A percentile compares a stretch with the other conserved stretches of the same genome.
phyloP scores from a whole-genome alignment of 2,113 vertebrate species.

The Lepidothrix coronata region DNA sequence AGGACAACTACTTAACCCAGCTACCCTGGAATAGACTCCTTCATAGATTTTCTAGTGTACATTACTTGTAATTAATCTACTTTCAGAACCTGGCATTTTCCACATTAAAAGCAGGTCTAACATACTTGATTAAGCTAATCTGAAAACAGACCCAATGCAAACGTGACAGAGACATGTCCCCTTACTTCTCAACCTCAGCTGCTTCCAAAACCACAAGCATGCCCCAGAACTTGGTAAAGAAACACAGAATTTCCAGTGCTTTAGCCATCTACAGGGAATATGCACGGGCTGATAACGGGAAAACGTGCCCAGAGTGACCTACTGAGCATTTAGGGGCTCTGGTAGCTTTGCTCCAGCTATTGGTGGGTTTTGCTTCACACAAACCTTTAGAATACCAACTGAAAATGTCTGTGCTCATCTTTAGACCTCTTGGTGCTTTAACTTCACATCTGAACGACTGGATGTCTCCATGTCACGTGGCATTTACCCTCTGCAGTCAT shows the following conservation, averaged over 20 bases:
- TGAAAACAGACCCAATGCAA: not conserved
- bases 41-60: not conserved
- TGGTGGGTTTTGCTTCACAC: not conserved
- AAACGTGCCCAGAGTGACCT: not conserved
- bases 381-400: not conserved
- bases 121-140: not conserved
- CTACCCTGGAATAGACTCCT: not conserved
- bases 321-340: not conserved
- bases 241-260: not conserved
- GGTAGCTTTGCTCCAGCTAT: not conserved
- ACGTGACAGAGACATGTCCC: not conserved
- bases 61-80: not conserved
- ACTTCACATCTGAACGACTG: not conserved
- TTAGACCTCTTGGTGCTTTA: not conserved
- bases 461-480: fast-evolving
- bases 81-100: not conserved
- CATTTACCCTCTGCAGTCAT: not conserved
- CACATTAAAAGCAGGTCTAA: not conserved
- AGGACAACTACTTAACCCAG: not conserved
- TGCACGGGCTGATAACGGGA: not conserved
- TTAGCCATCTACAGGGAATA: not conserved
- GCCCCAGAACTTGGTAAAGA: not conserved
- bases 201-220: not conserved
- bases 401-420: not conserved
- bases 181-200: not conserved